Conservation (phyloP, 2,113 vertebrate species). For the Heteronetta atricapilla region DNA sequence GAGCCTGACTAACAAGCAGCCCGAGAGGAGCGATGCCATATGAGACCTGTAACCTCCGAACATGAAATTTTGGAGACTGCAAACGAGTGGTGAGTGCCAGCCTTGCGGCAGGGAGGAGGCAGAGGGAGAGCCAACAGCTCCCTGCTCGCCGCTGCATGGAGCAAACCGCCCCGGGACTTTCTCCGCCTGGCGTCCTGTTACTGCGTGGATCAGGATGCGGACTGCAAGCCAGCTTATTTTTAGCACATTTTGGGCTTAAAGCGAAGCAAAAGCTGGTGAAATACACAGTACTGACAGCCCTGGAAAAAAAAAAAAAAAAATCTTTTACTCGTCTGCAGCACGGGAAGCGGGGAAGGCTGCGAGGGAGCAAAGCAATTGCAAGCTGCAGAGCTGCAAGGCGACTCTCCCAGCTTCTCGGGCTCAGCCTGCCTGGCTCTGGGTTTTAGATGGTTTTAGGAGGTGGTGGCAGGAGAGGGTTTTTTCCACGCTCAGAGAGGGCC, state of each 20-base stretch:
- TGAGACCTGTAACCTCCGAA: neutral
- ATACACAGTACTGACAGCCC: neutral
- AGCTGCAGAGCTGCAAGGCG: neutral
- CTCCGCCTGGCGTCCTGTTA: neutral
- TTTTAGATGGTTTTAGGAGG: too few species aligned
- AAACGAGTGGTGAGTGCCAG: fast-evolving
- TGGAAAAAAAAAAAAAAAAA: neutral
- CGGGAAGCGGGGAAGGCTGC: neutral
- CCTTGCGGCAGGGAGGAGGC: neutral
- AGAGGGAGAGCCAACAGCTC: neutral
- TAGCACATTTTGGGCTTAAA: slow-evolving; percentile 37
- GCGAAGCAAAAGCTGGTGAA: slow-evolving; percentile 12
- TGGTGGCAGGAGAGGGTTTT: neutral
- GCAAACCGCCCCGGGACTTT: neutral
- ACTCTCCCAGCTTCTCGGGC: neutral
- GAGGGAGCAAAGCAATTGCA: neutral
- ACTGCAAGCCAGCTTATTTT: slow-evolving; percentile 42
- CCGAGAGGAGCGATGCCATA: fast-evolving
- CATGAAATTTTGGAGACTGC: neutral
- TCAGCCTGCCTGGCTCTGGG: neutral
- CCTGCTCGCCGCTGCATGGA: fast-evolving
- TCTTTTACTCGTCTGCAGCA: slow-evolving; percentile 11
- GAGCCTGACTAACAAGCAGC: neutral
- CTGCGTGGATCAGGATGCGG: slow-evolving; percentile 6
- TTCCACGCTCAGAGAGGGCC: neutral